phyloP scores from a whole-genome alignment of 2,113 vertebrate genomes.

The Sakesphorus luctuosus region DNA sequence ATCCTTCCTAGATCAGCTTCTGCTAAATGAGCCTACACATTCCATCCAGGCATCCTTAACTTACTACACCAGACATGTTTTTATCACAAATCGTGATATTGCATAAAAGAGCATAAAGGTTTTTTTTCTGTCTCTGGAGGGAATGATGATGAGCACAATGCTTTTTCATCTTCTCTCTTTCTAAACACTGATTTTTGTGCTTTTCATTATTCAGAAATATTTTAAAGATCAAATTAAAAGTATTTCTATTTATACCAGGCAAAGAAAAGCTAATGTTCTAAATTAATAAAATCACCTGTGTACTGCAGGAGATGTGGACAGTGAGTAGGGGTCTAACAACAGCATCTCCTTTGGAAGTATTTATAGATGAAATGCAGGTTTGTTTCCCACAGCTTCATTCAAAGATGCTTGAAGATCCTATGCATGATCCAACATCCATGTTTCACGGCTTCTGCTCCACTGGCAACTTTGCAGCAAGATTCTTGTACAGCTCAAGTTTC shows the following conservation, averaged over 20 bases:
- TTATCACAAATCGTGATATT: neutral
- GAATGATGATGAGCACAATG: neutral
- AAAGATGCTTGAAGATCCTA: neutral
- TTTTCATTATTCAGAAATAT: neutral
- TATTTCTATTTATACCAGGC: neutral
- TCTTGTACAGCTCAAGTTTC: neutral
- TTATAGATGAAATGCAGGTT: neutral
- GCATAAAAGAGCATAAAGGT: neutral
- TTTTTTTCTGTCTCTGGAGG: neutral
- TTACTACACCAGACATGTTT: neutral
- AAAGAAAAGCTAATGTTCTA: neutral
- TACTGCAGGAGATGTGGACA: neutral
- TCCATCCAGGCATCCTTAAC: neutral
- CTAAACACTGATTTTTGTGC: neutral
- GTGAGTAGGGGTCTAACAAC: neutral
- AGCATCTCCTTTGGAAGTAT: neutral
- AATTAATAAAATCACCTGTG: neutral
- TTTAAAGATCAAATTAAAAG: neutral
- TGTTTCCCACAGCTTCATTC: neutral
- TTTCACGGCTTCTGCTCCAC: neutral
- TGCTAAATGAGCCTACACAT: neutral
- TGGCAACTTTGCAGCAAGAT: neutral
- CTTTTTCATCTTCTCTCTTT: neutral
- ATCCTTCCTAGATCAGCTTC: neutral
- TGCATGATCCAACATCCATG: accelerated